These are phyloP conservation scores for Eretmochelys imbricata DNA, from an alignment of 2,113 vertebrate species.

Conservation along the genomic window DNA sequence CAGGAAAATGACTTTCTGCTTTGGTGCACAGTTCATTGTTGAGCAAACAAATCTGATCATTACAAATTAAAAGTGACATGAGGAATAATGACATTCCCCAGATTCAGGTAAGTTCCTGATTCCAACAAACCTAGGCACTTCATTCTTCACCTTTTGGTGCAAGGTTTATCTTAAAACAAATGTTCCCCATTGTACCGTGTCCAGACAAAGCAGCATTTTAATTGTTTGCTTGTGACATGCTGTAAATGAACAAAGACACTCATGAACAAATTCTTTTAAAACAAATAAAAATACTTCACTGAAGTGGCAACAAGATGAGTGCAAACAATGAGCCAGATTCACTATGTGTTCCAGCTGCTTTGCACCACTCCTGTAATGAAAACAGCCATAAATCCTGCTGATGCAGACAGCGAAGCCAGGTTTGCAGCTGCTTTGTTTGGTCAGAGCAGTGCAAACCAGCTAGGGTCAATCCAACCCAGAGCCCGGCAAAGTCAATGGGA, in stretches of 20 bases:
- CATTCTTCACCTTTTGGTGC: not conserved
- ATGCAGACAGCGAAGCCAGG: accelerated
- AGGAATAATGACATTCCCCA: not conserved
- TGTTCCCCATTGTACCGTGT: not conserved
- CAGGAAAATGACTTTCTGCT: not conserved
- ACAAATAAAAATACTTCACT: not conserved
- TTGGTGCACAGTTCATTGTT: not conserved
- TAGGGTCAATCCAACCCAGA: not conserved
- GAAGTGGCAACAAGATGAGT: not conserved
- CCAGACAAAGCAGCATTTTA: not conserved
- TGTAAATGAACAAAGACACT: not conserved
- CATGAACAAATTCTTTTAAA: not conserved
- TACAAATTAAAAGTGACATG: not conserved
- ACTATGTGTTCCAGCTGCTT: not conserved
- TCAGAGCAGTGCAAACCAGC: not conserved
- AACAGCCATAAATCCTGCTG: accelerated
- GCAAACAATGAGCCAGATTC: not conserved
- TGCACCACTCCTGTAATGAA: not conserved
- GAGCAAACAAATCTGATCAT: accelerated
- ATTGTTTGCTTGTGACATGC: not conserved
- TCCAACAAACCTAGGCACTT: slow-evolving; percentile 19
- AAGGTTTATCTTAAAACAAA: accelerated
- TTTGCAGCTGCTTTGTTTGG: not conserved
- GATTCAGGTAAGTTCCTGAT: not conserved
- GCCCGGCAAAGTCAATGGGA: not conserved